Base-by-base conservation (phyloP, 2,888 invertebrate genomes). In the Cheilosia vulpina region DNA sequence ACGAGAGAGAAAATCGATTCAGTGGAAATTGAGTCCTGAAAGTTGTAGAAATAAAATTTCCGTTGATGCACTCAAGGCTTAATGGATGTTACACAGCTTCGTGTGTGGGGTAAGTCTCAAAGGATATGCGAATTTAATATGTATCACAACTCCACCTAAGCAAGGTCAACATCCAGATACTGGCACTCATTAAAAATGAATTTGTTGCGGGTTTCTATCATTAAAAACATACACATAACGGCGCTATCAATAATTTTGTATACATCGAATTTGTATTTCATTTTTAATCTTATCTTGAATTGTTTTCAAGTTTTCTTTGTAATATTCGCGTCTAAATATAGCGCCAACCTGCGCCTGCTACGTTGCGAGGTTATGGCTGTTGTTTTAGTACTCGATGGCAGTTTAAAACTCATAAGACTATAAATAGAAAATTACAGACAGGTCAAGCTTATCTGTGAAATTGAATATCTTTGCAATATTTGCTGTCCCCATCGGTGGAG, bases 21-120 rank as follows among this genome's bases (percentile, higher is more conserved):
- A 17, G 11, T 47, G 77, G 62, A 78, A 69, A 69, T 78, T 24
- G 60, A 63, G 41, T 53, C 47, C 15, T 63, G 31, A 63, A 71
- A 69, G 27, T 38, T 38, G 17, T 34, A 38, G 63, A 50, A 57
- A 69, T 62, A 63, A 41, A 50, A 78, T 69, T 63, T 71, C 71
- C 78, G 55, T 45, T 13, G 0, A 34, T 27, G n/a, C 6, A 27
- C 34, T 15, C 31, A 1, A n/a, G 21, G 24, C n/a, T 17, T 38
- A 38, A 19, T 21, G 9, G 31, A 45, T 52, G 1, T 3, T n/a
- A 17, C 17, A 9, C 2, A 9, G 17, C 19, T 7, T 45, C 19
- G 17, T 17, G n/a, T 45, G 45, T 5, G 19, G 27, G 27, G 6
- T 6, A 47, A 17, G 9, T 9, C 17, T 19, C 11, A 47, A 17